Evolutionary conservation across 1,140 invertebrate genomes (phyloP), one percentile per base, ranked within the genome.

Genomic region (Portunus trituberculatus): DNA sequence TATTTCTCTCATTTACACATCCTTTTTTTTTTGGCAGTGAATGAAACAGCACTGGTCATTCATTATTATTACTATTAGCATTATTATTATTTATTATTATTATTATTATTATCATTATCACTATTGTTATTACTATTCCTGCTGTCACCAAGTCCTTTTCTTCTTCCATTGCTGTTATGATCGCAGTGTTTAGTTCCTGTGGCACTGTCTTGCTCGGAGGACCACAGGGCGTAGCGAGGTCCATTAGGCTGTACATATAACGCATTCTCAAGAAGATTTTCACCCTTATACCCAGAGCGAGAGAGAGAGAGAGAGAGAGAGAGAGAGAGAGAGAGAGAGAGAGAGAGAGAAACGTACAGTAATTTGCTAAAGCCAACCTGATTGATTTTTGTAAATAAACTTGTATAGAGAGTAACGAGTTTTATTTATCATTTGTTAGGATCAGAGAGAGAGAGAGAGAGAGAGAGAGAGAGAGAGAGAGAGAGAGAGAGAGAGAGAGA

Each of bases 281-380:
- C 67, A 25, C 67, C 25, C n/a, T n/a, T 20, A 76, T n/a, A 76
- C 3, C 67, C 67, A 3, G 20, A 20, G 88, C 8, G 88, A 90
- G 88, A 90, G 32, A 90, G 88, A 90, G 32, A 90, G 88, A 90
- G 88, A 90, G 88, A 52, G 88, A 90, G 88, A 90, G 88, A 90
- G 88, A 90, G 45, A 91, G 90, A 91, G 90, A 91, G 90, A 91
- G 90, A 91, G 90, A 91, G 90, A 91, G 90, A 91, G 90, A 88
- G 86, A 88, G 86, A 88, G 90, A 91, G 90, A 91, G 90, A 91
- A 25, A 8, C 48, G 28, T 46, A 48, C 20, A 67, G 28, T 10
- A 91, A 67, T 52, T 48, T 31, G 39, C 16, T 48, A 59, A 67
- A 91, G 28, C 12, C 3, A 52, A 67, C 45, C n/a, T 31, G 90